phyloP scores from a whole-genome alignment of 2,797 vertebrate species.

The Gymnocypris eckloni region DNA sequence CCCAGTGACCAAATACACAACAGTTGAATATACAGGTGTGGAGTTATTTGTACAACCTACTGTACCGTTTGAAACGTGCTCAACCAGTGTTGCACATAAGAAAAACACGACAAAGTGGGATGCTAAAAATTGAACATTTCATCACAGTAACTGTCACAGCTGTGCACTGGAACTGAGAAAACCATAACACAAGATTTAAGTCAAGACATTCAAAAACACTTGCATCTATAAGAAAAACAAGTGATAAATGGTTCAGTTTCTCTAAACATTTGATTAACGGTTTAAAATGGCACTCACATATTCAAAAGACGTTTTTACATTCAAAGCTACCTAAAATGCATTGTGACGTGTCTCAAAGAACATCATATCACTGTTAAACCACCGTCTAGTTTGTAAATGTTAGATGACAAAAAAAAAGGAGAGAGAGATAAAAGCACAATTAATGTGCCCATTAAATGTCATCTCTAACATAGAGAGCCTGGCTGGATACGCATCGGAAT shows the following conservation, averaged over 20 bases:
- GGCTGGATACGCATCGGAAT: conserved; percentile 62
- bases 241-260: conserved; percentile 9
- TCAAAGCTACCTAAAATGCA: conserved; percentile 47
- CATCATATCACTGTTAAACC: conserved; percentile 23
- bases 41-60: conserved; percentile 18
- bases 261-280: conserved; percentile 17
- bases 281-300: conserved; percentile 45
- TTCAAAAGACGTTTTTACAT: conserved; percentile 30
- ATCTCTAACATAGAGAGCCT: conserved; percentile 78
- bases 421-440: conserved; percentile 63
- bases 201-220: conserved; percentile 17
- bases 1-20: conserved; percentile 23
- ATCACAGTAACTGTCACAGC: conserved; percentile 23
- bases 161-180: conserved; percentile 37
- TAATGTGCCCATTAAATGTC: conserved; percentile 70
- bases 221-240: background rate
- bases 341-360: conserved; percentile 37
- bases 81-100: conserved; percentile 13
- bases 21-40: background rate
- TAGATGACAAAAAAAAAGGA: conserved; percentile 30
- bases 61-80: conserved; percentile 36
- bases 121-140: background rate
- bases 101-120: conserved; percentile 7
- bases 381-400: conserved; percentile 2
- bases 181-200: background rate